Evolutionary conservation across 2,888 invertebrate species (phyloP).

Genomic region (Drosophila tripunctata): DNA sequence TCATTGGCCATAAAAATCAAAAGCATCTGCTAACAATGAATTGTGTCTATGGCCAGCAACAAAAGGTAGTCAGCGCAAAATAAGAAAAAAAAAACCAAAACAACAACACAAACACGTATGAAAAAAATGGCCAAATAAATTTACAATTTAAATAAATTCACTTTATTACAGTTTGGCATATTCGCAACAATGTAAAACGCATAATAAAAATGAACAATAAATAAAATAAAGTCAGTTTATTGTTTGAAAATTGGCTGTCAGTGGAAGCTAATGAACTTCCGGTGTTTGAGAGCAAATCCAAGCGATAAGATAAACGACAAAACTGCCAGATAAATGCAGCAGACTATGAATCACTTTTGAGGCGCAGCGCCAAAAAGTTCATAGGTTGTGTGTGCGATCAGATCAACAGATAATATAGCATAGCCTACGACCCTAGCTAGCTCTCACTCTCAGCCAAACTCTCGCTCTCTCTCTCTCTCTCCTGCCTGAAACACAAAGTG

Average conservation of each 20-base stretch:
- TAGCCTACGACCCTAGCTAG: conserved; percentile 1
- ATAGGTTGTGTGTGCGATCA: conserved; percentile 28
- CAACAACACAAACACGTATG: conserved; percentile 14
- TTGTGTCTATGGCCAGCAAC: conserved; percentile 59
- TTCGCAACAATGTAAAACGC: conserved; percentile 75
- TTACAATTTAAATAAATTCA: conserved; percentile 74
- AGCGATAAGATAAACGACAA: background rate
- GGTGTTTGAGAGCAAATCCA: conserved; percentile 46
- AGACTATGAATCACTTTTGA: conserved; percentile 41
- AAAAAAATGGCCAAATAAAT: conserved; percentile 39
- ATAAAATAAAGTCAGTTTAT: conserved; percentile 61
- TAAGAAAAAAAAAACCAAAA: conserved; percentile 14
- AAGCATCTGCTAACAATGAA: conserved; percentile 65
- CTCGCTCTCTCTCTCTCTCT: background rate
- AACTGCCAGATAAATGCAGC: conserved; percentile 13
- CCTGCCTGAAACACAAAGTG: conserved; percentile 5
- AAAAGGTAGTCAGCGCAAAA: conserved; percentile 21
- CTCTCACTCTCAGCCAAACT: background rate
- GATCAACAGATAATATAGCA: background rate
- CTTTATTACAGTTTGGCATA: conserved; percentile 71
- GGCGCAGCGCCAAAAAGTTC: conserved; percentile 30
- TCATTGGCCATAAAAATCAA: conserved; percentile 75
- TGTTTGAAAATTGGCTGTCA: conserved; percentile 31
- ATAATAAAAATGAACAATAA: conserved; percentile 67
- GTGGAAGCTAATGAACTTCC: conserved; percentile 62